Base-by-base conservation (phyloP, 2,888 invertebrate genomes). In the Epistrophe eligans region DNA sequence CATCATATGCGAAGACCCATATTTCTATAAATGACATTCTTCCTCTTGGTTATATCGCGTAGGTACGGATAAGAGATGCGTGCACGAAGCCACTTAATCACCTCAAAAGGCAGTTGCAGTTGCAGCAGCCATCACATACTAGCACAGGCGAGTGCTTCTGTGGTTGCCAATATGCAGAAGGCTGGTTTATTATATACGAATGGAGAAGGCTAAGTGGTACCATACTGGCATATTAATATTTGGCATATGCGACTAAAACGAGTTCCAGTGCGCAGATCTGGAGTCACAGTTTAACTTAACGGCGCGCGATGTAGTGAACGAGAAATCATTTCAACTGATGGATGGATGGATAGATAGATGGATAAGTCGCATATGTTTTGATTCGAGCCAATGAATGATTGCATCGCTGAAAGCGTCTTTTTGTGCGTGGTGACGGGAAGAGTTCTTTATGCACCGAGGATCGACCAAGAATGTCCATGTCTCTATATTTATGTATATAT, bases 151-250 rank as follows among this genome's bases (percentile, higher is more conserved):
- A 48, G 32, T 60, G 81, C 71, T 85, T 73, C 81, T 85, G 67
- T 15, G 66, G 77, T 74, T 73, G 60, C 67, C 72, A 73, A 67
- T 80, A 64, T 76, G 32, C 57, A 66, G 28, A 71, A 32, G 32
- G 60, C 82, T 55, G 82, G 82, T 77, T 82, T 82, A 81, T 76
- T 82, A 66, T 77, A 66, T 77, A 66, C 58, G 17, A 62, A 43
- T 15, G 38, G 77, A 77, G 82, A 83, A 74, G 84, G 77, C 77
- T 77, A 81, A 85, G 84, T 85, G 81, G 77, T 85, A 85, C 84
- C 73, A 73, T 81, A 81, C 81, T 74, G 70, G 84, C 84, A 81
- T 85, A 85, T 85, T 85, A 85, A 81, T 77, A 85, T 85, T 85
- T 81, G 84, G 73, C 77, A 77, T 77, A 79, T 67, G 50, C 24